These are phyloP conservation scores for Phocoena phocoena DNA, from an alignment of 2,113 vertebrate genomes.

Conservation along the genomic window DNA sequence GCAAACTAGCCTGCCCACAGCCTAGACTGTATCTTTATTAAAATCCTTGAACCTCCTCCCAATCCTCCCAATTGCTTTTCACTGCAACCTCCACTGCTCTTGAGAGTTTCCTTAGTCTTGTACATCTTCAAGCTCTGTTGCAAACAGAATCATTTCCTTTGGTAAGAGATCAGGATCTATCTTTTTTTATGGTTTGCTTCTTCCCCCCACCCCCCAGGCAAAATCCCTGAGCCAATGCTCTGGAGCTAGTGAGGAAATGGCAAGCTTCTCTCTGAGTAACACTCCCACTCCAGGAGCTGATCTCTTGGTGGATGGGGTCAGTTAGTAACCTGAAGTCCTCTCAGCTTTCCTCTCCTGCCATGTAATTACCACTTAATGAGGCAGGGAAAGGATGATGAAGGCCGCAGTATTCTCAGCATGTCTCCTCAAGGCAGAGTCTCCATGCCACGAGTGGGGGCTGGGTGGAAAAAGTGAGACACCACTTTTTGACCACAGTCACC, in stretches of 20 bases:
- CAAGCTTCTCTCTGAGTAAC: not conserved
- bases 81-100: not conserved
- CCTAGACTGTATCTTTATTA: not conserved
- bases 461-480: not conserved
- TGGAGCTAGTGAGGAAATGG: not conserved
- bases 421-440: not conserved
- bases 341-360: not conserved
- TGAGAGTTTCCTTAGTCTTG: slow-evolving; percentile 3
- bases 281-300: not conserved
- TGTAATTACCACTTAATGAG: not conserved
- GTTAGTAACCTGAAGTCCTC: not conserved
- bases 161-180: not conserved
- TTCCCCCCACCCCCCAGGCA: not conserved
- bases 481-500: not conserved
- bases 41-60: not conserved
- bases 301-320: not conserved
- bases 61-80: not conserved
- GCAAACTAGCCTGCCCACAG: not conserved
- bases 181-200: not conserved
- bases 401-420: not conserved
- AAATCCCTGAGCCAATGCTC: not conserved
- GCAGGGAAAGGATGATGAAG: not conserved
- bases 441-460: not conserved
- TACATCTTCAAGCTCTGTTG: not conserved
- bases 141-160: not conserved